A percentile compares a stretch with the other conserved stretches of the same genome.
Conservation (phyloP, 1,140 invertebrate genomes). For the Pseudoatta argentina region DNA sequence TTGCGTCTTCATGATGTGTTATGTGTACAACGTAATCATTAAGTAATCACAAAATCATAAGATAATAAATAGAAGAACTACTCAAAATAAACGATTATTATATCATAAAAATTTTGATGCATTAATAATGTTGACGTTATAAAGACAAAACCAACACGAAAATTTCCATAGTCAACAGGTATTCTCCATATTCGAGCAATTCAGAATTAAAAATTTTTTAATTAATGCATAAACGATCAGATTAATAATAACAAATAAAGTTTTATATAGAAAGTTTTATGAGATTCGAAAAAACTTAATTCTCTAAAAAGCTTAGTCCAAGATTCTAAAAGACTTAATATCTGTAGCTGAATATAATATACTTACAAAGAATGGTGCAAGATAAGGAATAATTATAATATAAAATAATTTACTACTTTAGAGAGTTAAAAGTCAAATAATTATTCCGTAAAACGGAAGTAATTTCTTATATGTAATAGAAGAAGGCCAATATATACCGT, state of each 20-base stretch:
- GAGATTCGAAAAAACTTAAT: too few species aligned
- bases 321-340: background rate
- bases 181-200: background rate
- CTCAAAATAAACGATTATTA: slow-evolving; percentile 6
- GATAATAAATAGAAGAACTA: slow-evolving; percentile 28
- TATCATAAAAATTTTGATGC: background rate
- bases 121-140: background rate
- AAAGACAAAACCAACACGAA: background rate
- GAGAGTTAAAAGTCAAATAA: background rate
- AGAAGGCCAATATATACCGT: too few species aligned
- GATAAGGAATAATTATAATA: background rate
- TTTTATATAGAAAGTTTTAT: background rate
- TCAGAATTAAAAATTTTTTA: background rate
- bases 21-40: slow-evolving; percentile 39
- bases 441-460: too few species aligned
- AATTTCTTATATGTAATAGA: too few species aligned
- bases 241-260: background rate
- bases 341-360: background rate
- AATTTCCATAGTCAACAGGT: background rate
- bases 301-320: too few species aligned
- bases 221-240: background rate
- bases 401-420: background rate
- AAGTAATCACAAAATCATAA: slow-evolving; percentile 17
- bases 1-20: background rate
- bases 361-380: background rate